A percentile compares a stretch with the other conserved stretches of the same genome.
Evolutionary conservation across 1,140 invertebrate genomes (phyloP).

Genomic region (Gonatopus flavifemur): DNA sequence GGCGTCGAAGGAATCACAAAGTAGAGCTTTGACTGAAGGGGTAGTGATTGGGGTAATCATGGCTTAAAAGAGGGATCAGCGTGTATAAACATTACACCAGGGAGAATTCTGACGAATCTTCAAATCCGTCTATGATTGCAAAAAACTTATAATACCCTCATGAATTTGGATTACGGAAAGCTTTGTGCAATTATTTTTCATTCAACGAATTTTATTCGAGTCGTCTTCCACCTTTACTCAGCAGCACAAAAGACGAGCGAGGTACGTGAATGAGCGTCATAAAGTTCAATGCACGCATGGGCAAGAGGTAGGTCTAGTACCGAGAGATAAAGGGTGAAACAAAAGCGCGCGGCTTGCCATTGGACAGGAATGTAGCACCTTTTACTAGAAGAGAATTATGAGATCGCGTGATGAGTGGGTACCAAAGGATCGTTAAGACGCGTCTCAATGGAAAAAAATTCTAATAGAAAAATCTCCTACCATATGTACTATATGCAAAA

Average conservation of each 20-base stretch:
- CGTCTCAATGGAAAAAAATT: conserved; percentile 1
- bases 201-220: too few species aligned
- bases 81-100: conserved; percentile 34
- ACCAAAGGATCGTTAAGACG: conserved; percentile 15
- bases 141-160: too few species aligned
- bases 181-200: too few species aligned
- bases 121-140: conserved; percentile 24
- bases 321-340: conserved; percentile 17
- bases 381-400: conserved; percentile 20
- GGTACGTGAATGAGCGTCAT: too few species aligned
- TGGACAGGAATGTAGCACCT: conserved; percentile 13
- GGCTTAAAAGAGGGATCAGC: conserved; percentile 22
- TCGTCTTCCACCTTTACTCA: too few species aligned
- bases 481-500: background rate
- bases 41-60: conserved; percentile 27
- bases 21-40: conserved; percentile 7
- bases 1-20: conserved; percentile 23
- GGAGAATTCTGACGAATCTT: too few species aligned
- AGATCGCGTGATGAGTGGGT: conserved; percentile 19
- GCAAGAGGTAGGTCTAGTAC: background rate
- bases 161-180: too few species aligned
- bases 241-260: too few species aligned
- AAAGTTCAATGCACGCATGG: too few species aligned
- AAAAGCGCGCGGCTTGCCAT: conserved; percentile 12
- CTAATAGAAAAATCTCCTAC: background rate